Evolutionary conservation across 1,140 invertebrate species (phyloP).

Genomic region (Polyergus mexicanus): DNA sequence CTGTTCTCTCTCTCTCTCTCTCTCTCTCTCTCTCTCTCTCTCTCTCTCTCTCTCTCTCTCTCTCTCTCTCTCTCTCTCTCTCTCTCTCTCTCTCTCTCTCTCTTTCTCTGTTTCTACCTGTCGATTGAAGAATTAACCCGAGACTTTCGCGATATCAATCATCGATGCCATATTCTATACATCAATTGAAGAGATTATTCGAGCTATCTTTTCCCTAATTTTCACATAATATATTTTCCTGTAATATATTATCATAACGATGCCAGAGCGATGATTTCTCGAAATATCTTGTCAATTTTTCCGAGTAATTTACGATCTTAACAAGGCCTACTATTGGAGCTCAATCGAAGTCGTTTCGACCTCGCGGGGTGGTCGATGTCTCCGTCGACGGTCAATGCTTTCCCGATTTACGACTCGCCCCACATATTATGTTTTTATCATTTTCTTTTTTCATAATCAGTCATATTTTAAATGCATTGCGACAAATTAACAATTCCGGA

Average conservation of each 20-base stretch:
- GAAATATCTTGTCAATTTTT: not conserved
- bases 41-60: slow-evolving; percentile 25
- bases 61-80: slow-evolving; percentile 20
- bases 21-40: slow-evolving; percentile 27
- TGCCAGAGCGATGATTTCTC: not conserved
- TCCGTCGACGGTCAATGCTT: slow-evolving; percentile 20
- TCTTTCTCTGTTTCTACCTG: slow-evolving; percentile 3
- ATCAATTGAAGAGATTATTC: not conserved
- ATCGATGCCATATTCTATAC: not conserved
- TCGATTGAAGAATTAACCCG: slow-evolving; percentile 25
- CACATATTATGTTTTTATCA: not conserved
- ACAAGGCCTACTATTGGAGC: not conserved
- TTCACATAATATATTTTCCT: not conserved
- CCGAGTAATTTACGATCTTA: not conserved
- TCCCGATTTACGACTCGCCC: not conserved
- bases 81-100: slow-evolving; percentile 28
- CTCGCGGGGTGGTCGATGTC: not conserved
- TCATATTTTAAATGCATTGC: too few species aligned
- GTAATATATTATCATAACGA: not conserved
- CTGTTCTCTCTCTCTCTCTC: slow-evolving; percentile 2
- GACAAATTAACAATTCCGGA: too few species aligned
- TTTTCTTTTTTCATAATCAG: not conserved
- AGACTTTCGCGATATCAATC: slow-evolving; percentile 33
- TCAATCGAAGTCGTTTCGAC: not conserved
- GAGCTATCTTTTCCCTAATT: not conserved